A percentile compares a stretch with the other conserved stretches of the same genome.
These are phyloP conservation scores for Hirtodrosophila alboralis DNA, from an alignment of 2,888 invertebrate genomes.

Conservation along the genomic window DNA sequence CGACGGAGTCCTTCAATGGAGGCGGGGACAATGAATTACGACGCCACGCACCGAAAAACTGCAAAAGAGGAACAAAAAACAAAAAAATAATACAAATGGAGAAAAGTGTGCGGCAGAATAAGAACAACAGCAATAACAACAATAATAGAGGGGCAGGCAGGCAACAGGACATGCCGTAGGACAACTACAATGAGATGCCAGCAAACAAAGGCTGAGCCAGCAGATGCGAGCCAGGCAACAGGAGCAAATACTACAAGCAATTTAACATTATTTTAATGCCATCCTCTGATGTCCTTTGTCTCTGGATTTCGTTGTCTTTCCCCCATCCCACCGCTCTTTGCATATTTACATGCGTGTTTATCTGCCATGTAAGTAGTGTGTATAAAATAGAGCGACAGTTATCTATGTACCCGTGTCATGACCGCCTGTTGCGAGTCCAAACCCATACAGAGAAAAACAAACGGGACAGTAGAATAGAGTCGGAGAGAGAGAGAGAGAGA, in stretches of 20 bases:
- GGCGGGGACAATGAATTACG: conserved; percentile 61
- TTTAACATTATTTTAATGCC: conserved; percentile 70
- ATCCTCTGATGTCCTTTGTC: conserved; percentile 59
- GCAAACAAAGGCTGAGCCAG: conserved; percentile 46
- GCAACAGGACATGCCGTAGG: conserved; percentile 56
- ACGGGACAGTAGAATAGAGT: too few relatives aligned
- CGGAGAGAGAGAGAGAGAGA: neutral
- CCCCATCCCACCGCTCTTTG: neutral
- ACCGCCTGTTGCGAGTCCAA: conserved; percentile 64
- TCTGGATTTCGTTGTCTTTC: conserved; percentile 13
- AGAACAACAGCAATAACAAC: conserved; percentile 31
- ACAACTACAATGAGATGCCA: conserved; percentile 59
- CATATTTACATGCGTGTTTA: conserved; percentile 69
- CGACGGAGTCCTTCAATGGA: conserved; percentile 26
- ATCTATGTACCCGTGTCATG: conserved; percentile 62
- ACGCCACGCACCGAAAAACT: conserved; percentile 55
- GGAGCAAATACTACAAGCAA: conserved; percentile 67
- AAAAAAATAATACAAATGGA: conserved; percentile 3
- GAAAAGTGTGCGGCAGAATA: conserved; percentile 35
- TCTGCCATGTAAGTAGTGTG: conserved; percentile 71
- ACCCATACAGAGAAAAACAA: neutral
- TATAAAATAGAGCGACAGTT: conserved; percentile 71
- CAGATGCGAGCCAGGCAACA: conserved; percentile 25
- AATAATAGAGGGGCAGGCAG: conserved; percentile 11
- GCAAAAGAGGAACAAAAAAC: conserved; percentile 24